Evolutionary conservation across 2,888 invertebrate species (phyloP).

Genomic region (Fabriciana adippe): DNA sequence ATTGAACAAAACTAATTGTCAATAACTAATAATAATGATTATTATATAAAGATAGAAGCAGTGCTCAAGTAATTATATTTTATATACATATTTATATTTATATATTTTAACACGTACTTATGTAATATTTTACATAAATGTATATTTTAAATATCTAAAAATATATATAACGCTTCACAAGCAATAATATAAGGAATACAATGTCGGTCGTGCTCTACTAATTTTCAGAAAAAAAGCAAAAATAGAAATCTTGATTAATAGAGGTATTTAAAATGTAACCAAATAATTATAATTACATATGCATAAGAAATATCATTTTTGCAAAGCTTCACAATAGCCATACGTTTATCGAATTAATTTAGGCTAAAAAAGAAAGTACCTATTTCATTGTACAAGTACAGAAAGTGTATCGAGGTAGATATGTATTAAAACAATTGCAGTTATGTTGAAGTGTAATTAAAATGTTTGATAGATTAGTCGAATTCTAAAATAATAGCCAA

Average conservation of each 20-base stretch:
- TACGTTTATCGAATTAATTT: conserved; percentile 12
- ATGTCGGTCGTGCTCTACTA: conserved; percentile 8
- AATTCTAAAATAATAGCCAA: conserved; percentile 7
- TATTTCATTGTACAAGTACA: background rate
- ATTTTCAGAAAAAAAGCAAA: background rate
- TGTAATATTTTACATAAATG: too few species aligned
- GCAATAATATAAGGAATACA: conserved; percentile 9
- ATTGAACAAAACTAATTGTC: too few species aligned
- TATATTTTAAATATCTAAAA: too few species aligned
- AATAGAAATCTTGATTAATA: too few species aligned
- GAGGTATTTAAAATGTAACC: too few species aligned
- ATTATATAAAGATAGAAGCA: too few species aligned
- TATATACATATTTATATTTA: too few species aligned
- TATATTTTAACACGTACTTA: too few species aligned
- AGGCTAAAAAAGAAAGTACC: conserved; percentile 18
- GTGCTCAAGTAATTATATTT: too few species aligned
- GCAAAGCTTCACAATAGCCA: background rate
- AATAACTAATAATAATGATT: too few species aligned
- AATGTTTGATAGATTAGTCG: conserved; percentile 1
- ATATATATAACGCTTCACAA: conserved; percentile 1
- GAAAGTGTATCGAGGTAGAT: conserved; percentile 11
- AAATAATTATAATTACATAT: too few species aligned
- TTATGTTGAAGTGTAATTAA: too few species aligned
- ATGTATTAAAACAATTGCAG: background rate
- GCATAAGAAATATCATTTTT: background rate